These are phyloP conservation scores for Anomalospiza imberbis DNA, from an alignment of 2,797 vertebrate genomes.

Conservation along the genomic window DNA sequence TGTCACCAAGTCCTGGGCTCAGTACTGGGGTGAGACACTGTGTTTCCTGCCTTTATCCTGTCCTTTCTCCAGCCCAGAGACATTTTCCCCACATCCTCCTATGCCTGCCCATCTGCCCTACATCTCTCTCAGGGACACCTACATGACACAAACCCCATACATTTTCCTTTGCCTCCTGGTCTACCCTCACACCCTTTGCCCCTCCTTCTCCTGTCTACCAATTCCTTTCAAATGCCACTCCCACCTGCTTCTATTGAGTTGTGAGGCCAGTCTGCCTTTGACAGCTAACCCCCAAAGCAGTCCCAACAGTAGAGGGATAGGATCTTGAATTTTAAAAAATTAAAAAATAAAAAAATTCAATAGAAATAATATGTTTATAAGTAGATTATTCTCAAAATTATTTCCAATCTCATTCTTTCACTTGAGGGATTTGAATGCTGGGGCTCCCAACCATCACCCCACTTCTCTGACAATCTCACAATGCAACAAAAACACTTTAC, in stretches of 20 bases:
- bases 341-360: background rate
- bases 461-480: background rate
- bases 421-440: background rate
- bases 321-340: background rate
- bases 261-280: background rate
- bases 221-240: background rate
- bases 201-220: background rate
- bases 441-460: background rate
- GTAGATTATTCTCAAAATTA: background rate
- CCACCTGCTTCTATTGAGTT: background rate
- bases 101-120: background rate
- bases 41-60: background rate
- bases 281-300: background rate
- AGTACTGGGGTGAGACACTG: rapidly evolving
- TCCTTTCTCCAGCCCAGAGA: background rate
- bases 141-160: background rate
- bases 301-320: background rate
- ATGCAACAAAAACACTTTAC: rapidly evolving
- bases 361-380: background rate
- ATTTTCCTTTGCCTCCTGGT: background rate
- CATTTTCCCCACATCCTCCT: background rate
- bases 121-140: background rate
- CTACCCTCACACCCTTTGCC: background rate
- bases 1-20: background rate
- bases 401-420: background rate